Evolutionary conservation across 1,140 invertebrate genomes (phyloP).

Genomic region (Nasonia giraulti): DNA sequence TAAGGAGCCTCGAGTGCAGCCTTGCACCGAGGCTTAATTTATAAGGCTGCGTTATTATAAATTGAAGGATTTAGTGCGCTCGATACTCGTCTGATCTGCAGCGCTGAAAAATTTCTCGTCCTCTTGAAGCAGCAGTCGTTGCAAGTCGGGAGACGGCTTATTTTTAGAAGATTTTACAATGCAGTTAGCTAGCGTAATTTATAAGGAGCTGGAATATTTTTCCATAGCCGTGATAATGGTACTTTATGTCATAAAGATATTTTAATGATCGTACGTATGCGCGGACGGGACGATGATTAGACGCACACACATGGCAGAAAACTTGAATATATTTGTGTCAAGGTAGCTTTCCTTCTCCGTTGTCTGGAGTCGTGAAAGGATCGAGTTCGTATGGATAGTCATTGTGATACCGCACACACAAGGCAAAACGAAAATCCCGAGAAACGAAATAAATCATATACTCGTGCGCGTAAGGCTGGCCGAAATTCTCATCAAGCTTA

Average conservation of each 20-base stretch:
- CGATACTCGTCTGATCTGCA: not conserved
- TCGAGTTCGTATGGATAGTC: conserved; percentile 23
- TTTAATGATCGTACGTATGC: not conserved
- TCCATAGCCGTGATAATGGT: not conserved
- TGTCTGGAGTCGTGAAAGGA: conserved; percentile 39
- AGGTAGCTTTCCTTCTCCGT: conserved; percentile 49
- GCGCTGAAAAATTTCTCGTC: not conserved
- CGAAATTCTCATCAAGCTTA: too few species aligned
- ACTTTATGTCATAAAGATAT: conserved; percentile 29
- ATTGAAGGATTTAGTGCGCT: conserved; percentile 18
- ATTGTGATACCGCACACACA: not conserved
- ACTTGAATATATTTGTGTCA: conserved; percentile 47
- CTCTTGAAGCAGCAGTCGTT: not conserved
- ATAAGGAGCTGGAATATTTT: conserved; percentile 11
- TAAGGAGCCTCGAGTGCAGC: not conserved
- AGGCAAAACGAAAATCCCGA: too few species aligned
- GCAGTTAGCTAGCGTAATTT: not conserved
- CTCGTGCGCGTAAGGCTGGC: too few species aligned
- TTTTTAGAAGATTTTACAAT: not conserved
- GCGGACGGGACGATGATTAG: conserved; percentile 21
- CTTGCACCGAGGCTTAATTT: conserved; percentile 12
- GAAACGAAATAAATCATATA: too few species aligned
- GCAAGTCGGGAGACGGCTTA: not conserved
- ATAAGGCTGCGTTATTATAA: conserved; percentile 21
- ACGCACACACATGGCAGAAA: conserved; percentile 1